These are phyloP conservation scores for Dascyllus trimaculatus DNA, from an alignment of 2,113 vertebrate genomes.

Conservation along the genomic window DNA sequence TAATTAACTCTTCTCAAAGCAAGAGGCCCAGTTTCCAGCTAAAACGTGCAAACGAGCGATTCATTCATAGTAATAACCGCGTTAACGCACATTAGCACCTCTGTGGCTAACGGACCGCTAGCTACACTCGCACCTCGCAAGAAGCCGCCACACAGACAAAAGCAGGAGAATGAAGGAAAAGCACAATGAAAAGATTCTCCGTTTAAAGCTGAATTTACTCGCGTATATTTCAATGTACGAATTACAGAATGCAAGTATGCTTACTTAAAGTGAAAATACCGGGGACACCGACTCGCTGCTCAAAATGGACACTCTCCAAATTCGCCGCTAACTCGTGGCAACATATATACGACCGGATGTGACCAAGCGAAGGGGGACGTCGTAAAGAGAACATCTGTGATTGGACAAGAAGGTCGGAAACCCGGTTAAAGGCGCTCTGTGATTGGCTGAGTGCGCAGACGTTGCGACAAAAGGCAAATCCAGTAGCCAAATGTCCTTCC, in stretches of 20 bases:
- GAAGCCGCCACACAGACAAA: neutral
- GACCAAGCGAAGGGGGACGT: neutral
- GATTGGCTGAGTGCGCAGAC: constrained; percentile 49
- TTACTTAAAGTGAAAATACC: constrained; percentile 67
- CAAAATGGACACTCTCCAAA: constrained; percentile 84
- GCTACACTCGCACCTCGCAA: neutral
- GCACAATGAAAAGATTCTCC: fast-evolving
- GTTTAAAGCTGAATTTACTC: fast-evolving
- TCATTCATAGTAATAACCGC: neutral
- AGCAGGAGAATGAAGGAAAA: fast-evolving
- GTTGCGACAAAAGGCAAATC: constrained; percentile 11
- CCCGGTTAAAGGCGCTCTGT: fast-evolving
- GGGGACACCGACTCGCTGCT: constrained; percentile 65
- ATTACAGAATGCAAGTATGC: neutral
- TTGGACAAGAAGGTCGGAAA: neutral
- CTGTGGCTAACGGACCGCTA: constrained; percentile 38
- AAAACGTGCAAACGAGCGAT: fast-evolving
- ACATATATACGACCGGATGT: constrained; percentile 82
- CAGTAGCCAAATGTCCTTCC: constrained; percentile 7
- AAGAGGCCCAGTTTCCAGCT: too few species aligned
- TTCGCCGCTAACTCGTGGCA: constrained; percentile 84
- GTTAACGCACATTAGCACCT: constrained; percentile 22
- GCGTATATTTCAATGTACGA: fast-evolving
- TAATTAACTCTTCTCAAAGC: neutral
- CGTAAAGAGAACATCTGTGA: neutral